Evolutionary conservation across 1,140 invertebrate species (phyloP), one percentile per base, ranked within the genome.

Genomic region (Drosophila serrata): DNA sequence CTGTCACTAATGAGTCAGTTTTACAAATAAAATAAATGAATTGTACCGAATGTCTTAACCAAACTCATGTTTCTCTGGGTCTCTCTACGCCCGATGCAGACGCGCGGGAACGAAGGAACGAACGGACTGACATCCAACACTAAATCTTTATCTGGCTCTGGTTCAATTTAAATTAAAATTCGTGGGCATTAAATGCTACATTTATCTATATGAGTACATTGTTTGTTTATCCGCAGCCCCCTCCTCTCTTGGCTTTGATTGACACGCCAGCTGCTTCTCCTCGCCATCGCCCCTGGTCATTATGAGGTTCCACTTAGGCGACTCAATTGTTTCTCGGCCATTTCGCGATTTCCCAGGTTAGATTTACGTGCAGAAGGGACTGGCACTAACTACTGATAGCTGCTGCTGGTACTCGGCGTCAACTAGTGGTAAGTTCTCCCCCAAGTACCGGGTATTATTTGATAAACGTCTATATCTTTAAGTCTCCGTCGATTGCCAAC

Each of bases 1-100:
- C 65, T 79, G 75, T 82, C 84, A 61, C 67, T 82, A 79, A 75
- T 82, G 64, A 81, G 53, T 86, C 76, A 82, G 82, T 86, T 48
- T 81, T 42, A 58, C 35, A 29, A 79, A 72, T 64, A 70, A 55
- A 65, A 78, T 62, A 62, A 70, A 81, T 62, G 49, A 67, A 43
- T 58, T 56, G n/a, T 17, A 39, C 15, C 12, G 7, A 56, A 65
- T 55, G 37, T 72, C 67, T 48, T 43, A 67, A 55, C 51, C 51
- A 59, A 72, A 72, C 42, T 39, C 39, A 58, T 58, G 65, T 46
- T 58, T 70, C 53, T 22, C 45, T 48, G 45, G 45, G 24, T 11
- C 11, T 12, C 43, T 45, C 13, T 24, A 27, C 9, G 1, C 19
- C 1, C 19, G 24, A 37, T 5, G 42, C 33, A 12, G 51, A 15